These are phyloP conservation scores for Cariama cristata DNA, from an alignment of 2,113 vertebrate genomes.

Conservation along the genomic window DNA sequence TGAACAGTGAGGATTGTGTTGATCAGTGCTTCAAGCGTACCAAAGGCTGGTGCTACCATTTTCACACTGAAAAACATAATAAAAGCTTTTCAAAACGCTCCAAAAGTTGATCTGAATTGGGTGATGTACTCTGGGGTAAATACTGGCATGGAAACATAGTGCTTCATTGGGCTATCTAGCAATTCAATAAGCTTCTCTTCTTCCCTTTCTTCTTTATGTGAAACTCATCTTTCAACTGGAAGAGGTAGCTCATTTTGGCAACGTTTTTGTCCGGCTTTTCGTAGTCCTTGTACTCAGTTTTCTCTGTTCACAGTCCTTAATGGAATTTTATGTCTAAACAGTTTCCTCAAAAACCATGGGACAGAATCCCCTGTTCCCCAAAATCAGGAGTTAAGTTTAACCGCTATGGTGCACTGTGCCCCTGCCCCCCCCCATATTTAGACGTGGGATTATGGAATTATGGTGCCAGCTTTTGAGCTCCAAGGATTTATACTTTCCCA, in stretches of 20 bases:
- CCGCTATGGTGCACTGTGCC: accelerated
- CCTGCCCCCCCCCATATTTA: background rate
- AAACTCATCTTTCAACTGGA: background rate
- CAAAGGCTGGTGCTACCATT: background rate
- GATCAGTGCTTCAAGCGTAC: background rate
- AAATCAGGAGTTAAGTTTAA: background rate
- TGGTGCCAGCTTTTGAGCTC: background rate
- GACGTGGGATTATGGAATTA: background rate
- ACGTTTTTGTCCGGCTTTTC: background rate
- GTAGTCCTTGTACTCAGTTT: background rate
- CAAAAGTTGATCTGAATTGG: background rate
- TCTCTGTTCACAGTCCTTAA: background rate
- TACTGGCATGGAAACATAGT: background rate
- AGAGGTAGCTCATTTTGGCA: background rate
- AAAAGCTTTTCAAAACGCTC: background rate
- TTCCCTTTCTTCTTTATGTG: background rate
- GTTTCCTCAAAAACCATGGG: background rate
- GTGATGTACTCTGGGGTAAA: background rate
- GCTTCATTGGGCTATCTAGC: background rate
- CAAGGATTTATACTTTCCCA: background rate
- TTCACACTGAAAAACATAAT: background rate
- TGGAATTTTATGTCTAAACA: background rate
- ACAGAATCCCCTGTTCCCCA: background rate
- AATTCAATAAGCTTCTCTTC: background rate
- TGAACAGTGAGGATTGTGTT: background rate